phyloP scores from a whole-genome alignment of 2,888 invertebrate species.

The Metopia argyrocephala region DNA sequence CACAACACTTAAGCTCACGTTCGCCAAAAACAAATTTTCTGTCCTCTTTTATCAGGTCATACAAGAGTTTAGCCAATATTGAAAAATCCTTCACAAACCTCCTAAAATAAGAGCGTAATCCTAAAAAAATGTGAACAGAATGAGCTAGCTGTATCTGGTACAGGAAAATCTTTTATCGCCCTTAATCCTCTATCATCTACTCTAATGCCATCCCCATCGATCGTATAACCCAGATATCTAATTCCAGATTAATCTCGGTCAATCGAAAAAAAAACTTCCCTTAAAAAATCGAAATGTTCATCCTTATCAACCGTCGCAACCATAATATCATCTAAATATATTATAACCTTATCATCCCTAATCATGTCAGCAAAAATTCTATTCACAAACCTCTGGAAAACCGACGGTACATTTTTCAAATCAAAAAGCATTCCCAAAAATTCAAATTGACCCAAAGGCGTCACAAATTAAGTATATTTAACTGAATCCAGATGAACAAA shows the following conservation, averaged over 20 bases:
- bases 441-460: slow-evolving; percentile 56
- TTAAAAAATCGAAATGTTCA: slow-evolving; percentile 39
- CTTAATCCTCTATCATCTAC: slow-evolving; percentile 38
- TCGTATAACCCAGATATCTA: slow-evolving; percentile 43
- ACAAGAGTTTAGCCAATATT: slow-evolving; percentile 44
- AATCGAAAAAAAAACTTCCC: slow-evolving; percentile 42
- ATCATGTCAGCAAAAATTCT: slow-evolving; percentile 45
- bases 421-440: slow-evolving; percentile 59
- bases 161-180: slow-evolving; percentile 14
- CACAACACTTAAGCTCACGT: slow-evolving; percentile 29
- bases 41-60: slow-evolving; percentile 52
- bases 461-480: slow-evolving; percentile 54
- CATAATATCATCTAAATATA: slow-evolving; percentile 60
- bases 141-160: slow-evolving; percentile 14
- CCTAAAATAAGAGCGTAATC: slow-evolving; percentile 53
- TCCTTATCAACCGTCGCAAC: slow-evolving; percentile 35
- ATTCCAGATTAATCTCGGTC: slow-evolving; percentile 10
- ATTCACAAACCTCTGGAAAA: slow-evolving; percentile 53
- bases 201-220: slow-evolving; percentile 36
- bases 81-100: slow-evolving; percentile 57
- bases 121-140: slow-evolving; percentile 48
- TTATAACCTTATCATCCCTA: slow-evolving; percentile 29
- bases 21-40: slow-evolving; percentile 37
- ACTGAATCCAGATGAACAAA: slow-evolving; percentile 47
- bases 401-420: slow-evolving; percentile 46